Evolutionary conservation across 2,113 vertebrate species (phyloP), one percentile per base, ranked within the genome.

Genomic region (Vicugna pacos): DNA sequence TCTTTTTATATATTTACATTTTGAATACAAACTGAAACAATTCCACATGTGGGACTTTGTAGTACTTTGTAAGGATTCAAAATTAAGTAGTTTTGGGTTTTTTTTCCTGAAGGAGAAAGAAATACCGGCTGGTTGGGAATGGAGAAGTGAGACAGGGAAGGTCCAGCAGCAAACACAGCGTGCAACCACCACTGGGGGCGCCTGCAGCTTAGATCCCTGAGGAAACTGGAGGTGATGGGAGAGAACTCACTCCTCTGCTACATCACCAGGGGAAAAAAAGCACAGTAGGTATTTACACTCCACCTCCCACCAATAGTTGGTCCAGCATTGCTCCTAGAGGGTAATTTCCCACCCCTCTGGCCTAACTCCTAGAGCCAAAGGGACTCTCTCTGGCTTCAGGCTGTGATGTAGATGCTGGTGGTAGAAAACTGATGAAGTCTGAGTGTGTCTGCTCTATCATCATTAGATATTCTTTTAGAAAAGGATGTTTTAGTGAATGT

Each of bases 101-200:
- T 65, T 5, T 79, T 72, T 72, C 76, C 24, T 11, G 7, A 3
- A 30, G 28, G 7, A 46, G 0, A 80, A 70, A 15, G 17, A 35
- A 69, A 88, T 76, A 30, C 38, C 22, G 0, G 1, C 30, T 69
- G 13, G 1, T 28, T 69, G 13, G 8, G 3, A 56, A 16, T 46
- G 9, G 22, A 80, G 65, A 93, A 72, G 4, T 32, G 10, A 58
- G 14, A 48, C 20, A 64, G 50, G 14, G 75, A 42, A 72, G 38
- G 12, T 42, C 58, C 11, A 16, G 3, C 6, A 38, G 50, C 2
- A 64, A 65, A 7, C 3, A 42, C 38, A 48, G 10, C 3, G 28
- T 22, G 1, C 0, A 76, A 6, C 20, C 8, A n/a, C 26, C 5
- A n/a, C 2, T 32, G 24, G 13, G 8, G 14, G 28, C n/a, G 32